phyloP scores from a whole-genome alignment of 1,140 invertebrate genomes.

The Apis laboriosa region DNA sequence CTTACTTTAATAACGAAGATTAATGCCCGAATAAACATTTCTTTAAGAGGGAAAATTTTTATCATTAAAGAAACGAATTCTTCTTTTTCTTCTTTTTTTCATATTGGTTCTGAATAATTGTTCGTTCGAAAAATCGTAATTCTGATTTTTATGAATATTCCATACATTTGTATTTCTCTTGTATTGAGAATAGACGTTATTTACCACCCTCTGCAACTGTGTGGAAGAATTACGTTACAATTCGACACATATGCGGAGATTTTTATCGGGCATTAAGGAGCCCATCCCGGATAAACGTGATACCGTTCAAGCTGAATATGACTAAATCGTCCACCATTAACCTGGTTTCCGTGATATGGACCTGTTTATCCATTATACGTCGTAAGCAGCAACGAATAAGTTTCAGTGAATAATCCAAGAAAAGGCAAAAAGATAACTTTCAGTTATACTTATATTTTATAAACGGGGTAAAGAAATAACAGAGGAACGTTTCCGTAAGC shows the following conservation, averaged over 20 bases:
- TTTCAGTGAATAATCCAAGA: slow-evolving; percentile 26
- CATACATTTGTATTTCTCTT: too few species aligned
- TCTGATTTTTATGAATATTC: not conserved
- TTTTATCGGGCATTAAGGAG: slow-evolving; percentile 28
- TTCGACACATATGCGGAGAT: slow-evolving; percentile 2
- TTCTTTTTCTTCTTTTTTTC: too few species aligned
- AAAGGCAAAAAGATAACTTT: slow-evolving; percentile 24
- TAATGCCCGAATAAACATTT: too few species aligned
- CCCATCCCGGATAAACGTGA: slow-evolving; percentile 23
- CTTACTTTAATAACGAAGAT: too few species aligned
- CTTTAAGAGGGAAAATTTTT: too few species aligned
- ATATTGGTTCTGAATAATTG: too few species aligned
- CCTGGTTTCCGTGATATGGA: slow-evolving; percentile 53
- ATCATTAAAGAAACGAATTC: too few species aligned
- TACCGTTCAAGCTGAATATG: slow-evolving; percentile 17
- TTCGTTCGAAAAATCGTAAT: too few species aligned
- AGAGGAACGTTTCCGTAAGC: too few species aligned
- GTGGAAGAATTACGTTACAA: not conserved
- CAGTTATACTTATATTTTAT: not conserved
- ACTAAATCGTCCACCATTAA: slow-evolving; percentile 58
- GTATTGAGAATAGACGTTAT: not conserved
- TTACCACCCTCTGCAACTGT: too few species aligned
- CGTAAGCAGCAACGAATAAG: slow-evolving; percentile 21
- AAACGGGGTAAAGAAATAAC: too few species aligned
- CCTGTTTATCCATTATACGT: slow-evolving; percentile 51